Evolutionary conservation across 2,113 vertebrate species (phyloP).

Genomic region (Nettapus auritus): DNA sequence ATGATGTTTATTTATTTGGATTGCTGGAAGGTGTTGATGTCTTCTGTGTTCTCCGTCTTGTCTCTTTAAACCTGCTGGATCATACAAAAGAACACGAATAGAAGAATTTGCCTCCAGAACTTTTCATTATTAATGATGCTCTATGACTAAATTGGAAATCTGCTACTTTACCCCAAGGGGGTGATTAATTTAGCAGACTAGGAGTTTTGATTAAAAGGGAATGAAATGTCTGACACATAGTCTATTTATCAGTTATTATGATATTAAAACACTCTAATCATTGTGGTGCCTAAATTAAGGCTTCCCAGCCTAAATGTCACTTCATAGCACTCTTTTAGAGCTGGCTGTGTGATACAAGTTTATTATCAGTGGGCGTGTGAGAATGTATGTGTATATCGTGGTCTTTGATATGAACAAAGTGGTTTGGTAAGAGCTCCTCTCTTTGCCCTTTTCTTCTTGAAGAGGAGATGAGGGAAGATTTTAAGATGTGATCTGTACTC

Average conservation of each 20-base stretch:
- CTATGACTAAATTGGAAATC: conserved; percentile 82
- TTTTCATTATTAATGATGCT: conserved; percentile 82
- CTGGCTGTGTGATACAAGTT: conserved; percentile 53
- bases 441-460: background rate
- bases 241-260: conserved; percentile 84
- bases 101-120: conserved; percentile 68
- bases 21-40: background rate
- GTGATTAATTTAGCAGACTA: conserved; percentile 81
- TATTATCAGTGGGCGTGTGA: conserved; percentile 19
- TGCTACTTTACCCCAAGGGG: conserved; percentile 78
- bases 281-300: conserved; percentile 76
- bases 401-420: conserved; percentile 14
- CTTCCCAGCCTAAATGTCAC: conserved; percentile 74
- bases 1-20: background rate
- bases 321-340: conserved; percentile 66
- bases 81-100: conserved; percentile 68
- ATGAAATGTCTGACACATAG: conserved; percentile 80
- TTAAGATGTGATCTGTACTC: background rate
- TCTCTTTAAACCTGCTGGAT: conserved; percentile 67
- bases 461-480: background rate
- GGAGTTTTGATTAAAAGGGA: conserved; percentile 83
- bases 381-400: background rate
- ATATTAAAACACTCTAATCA: conserved; percentile 81
- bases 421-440: background rate
- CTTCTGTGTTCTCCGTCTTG: conserved; percentile 16